Evolutionary conservation across 2,797 vertebrate genomes (phyloP), one percentile per base, ranked within the genome.

Genomic region (Pangasius djambal): DNA sequence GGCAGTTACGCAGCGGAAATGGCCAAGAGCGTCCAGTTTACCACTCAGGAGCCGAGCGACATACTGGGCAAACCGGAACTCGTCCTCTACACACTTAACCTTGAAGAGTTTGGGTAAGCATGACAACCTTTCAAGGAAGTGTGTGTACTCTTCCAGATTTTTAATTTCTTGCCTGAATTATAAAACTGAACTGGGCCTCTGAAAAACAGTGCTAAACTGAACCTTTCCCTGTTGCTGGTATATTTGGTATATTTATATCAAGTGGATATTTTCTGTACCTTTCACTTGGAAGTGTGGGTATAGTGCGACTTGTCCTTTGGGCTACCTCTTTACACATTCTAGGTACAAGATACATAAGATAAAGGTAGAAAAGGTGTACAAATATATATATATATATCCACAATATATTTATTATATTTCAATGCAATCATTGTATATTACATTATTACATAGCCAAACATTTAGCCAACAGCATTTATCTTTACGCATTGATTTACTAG

Each of bases 21-120:
- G 93, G 98, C 98, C 85, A 97, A 94, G 93, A 95, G 96, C 10
- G 97, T 99, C 88, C 96, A 88, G 90, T 98, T 99, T 93, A 96
- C 96, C 92, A 96, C 97, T 34, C 97, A 98, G 93, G 96, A 97
- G 89, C 94, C 96, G 90, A 92, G 92, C 34, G 97, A 96, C 87
- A 95, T 94, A 67, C 90, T 96, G 90, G 96, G 97, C 13, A 98
- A 97, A 91, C 98, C 98, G 0, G 97, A 99, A 93, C 96, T 99
- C 90, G 94, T 98, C 90, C 96, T 99, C 91, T 98, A 98, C 94
- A 99, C 97, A 15, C 97, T 99, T 59, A 95, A 96, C 94, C 96
- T 98, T 88, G 97, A 97, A 50, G 96, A 98, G 15, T 98, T 97
- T 50, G 97, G 97, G 98, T 99, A 96, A 70, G 97, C 93, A 90